Conservation (phyloP, 2,797 vertebrate genomes). For the Esox lucius region DNA sequence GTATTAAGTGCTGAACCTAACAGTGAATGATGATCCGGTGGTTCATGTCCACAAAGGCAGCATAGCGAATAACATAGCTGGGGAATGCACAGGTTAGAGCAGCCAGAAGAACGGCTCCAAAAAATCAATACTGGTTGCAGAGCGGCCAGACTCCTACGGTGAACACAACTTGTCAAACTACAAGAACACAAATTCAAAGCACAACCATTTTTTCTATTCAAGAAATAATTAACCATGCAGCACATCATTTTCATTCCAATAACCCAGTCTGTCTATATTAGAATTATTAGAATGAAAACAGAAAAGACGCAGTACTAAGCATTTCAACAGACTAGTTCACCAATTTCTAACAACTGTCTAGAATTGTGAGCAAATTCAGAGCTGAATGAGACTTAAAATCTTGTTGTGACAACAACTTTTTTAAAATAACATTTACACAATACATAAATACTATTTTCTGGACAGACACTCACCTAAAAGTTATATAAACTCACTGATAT, state of each 20-base stretch:
- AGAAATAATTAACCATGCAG: constrained; percentile 61
- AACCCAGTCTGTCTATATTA: background rate
- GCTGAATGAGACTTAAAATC: too few species aligned
- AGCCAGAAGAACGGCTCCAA: constrained; percentile 59
- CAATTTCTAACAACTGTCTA: background rate
- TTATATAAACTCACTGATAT: too few species aligned
- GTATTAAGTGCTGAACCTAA: constrained; percentile 71
- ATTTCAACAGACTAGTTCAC: background rate
- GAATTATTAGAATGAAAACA: background rate
- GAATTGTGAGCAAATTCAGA: background rate
- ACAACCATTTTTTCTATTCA: constrained; percentile 49
- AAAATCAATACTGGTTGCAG: constrained; percentile 66
- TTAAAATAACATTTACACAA: too few species aligned
- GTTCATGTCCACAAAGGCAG: constrained; percentile 65
- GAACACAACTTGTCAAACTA: constrained; percentile 48
- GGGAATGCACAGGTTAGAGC: constrained; percentile 47
- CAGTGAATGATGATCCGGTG: constrained; percentile 64
- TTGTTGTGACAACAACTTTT: too few species aligned
- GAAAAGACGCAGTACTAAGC: constrained; percentile 6
- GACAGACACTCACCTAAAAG: too few species aligned
- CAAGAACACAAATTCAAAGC: constrained; percentile 58
- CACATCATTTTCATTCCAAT: constrained; percentile 49
- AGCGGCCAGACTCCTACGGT: constrained; percentile 55
- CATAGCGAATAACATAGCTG: constrained; percentile 63
- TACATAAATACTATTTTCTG: too few species aligned